phyloP scores from a whole-genome alignment of 35 echinoderm and acorn worm genomes.

The Lytechinus variegatus region DNA sequence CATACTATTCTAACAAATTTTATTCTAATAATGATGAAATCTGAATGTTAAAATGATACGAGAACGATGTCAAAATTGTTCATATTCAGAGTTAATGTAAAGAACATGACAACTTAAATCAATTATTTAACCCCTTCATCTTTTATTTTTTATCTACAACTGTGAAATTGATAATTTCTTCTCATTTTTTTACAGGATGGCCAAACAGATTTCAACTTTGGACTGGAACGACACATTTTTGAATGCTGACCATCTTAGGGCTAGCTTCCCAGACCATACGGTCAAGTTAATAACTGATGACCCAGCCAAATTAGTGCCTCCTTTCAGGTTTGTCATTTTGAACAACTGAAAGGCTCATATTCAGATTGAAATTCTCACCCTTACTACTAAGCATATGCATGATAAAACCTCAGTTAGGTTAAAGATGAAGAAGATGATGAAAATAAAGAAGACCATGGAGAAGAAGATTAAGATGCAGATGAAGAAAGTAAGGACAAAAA shows the following conservation, averaged over 20 bases:
- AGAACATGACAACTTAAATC: neutral
- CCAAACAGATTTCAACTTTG: slow-evolving; percentile 70
- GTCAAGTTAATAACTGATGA: slow-evolving; percentile 73
- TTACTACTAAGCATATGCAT: too few relatives aligned
- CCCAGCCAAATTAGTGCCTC: slow-evolving; percentile 69
- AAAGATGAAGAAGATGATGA: too few relatives aligned
- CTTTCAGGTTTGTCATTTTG: slow-evolving; percentile 72
- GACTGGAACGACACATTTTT: slow-evolving; percentile 95
- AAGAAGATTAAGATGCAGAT: too few relatives aligned
- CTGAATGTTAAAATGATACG: neutral
- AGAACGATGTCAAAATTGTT: neutral
- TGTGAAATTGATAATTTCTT: neutral
- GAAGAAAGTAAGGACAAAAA: too few relatives aligned
- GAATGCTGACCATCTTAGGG: slow-evolving; percentile 79
- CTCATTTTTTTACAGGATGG: slow-evolving; percentile 59
- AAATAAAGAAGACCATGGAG: too few relatives aligned
- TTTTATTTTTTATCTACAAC: neutral
- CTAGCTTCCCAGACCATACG: slow-evolving; percentile 77
- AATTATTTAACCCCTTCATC: neutral
- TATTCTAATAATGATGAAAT: neutral
- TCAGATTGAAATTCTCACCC: too few relatives aligned
- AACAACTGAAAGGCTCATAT: neutral
- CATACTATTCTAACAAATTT: neutral
- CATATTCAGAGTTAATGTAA: neutral
- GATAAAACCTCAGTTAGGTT: too few relatives aligned